Evolutionary conservation across 2,888 invertebrate genomes (phyloP).

Genomic region (Drosophila dives): DNA sequence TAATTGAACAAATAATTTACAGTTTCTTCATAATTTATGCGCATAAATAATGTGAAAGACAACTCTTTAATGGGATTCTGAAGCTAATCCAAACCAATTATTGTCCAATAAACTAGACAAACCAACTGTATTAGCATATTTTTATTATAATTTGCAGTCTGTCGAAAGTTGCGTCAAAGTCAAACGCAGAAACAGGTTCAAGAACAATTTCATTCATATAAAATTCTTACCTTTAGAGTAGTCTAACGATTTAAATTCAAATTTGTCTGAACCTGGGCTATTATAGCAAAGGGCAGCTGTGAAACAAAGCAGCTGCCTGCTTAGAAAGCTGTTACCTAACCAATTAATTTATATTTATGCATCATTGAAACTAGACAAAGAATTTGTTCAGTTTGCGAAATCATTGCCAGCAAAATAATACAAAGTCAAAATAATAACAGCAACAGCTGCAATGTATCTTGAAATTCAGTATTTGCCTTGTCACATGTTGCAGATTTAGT

Average conservation of each 20-base stretch:
- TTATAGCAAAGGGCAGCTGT: background rate
- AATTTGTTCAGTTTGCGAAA: constrained; percentile 28
- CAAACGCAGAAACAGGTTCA: constrained; percentile 39
- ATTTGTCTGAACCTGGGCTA: background rate
- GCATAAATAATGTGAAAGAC: constrained; percentile 59
- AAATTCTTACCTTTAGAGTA: background rate
- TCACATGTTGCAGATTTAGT: constrained; percentile 55
- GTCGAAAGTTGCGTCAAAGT: constrained; percentile 51
- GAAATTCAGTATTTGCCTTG: constrained; percentile 30
- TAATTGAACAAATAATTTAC: constrained; percentile 64
- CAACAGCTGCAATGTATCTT: constrained; percentile 59
- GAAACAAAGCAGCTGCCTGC: constrained; percentile 2
- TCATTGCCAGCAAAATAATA: constrained; percentile 44
- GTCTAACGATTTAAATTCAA: background rate
- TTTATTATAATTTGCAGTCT: constrained; percentile 45
- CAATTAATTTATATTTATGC: constrained; percentile 37
- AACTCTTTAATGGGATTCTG: constrained; percentile 30
- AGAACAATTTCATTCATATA: constrained; percentile 1
- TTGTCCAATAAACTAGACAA: constrained; percentile 46
- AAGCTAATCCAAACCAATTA: constrained; percentile 53
- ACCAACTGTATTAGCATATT: constrained; percentile 46
- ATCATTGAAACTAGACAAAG: constrained; percentile 31
- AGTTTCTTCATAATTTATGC: constrained; percentile 65
- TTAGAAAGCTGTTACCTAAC: constrained; percentile 2
- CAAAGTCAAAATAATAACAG: constrained; percentile 20